Conservation (phyloP, 2,113 vertebrate genomes). For the Pristiophorus japonicus region DNA sequence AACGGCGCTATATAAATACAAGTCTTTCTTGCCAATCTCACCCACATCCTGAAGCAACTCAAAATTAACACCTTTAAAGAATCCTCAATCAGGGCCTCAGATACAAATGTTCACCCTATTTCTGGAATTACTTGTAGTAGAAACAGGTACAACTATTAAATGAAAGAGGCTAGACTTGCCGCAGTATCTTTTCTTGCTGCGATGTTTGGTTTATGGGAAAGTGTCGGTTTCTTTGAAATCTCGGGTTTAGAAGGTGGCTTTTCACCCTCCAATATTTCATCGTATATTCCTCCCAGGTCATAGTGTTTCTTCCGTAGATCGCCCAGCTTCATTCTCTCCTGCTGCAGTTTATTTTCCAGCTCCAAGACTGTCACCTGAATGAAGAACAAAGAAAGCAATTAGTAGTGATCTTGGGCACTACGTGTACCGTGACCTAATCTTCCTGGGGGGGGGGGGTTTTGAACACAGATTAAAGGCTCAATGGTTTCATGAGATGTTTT, state of each 20-base stretch:
- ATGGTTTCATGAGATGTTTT: background rate
- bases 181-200: conserved; percentile 49
- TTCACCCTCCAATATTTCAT: conserved; percentile 23
- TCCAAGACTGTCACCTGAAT: conserved; percentile 87
- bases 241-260: conserved; percentile 44
- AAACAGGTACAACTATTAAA: background rate
- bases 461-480: background rate
- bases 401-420: background rate
- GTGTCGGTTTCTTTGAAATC: conserved; percentile 69
- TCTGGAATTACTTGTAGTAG: background rate
- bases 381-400: background rate
- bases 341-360: conserved; percentile 75
- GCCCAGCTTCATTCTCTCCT: conserved; percentile 77
- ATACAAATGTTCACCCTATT: background rate
- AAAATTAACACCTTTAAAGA: background rate
- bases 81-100: background rate
- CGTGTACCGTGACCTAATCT: background rate
- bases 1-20: background rate
- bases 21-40: background rate
- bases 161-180: conserved; percentile 44
- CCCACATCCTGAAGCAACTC: background rate
- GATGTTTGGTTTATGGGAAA: conserved; percentile 75
- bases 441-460: background rate
- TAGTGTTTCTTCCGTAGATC: conserved; percentile 90
- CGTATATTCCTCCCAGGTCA: conserved; percentile 58